Percentiles rank a stretch among this genome's conserved stretches.
Evolutionary conservation across 2,797 vertebrate genomes (phyloP).

Genomic region (Gila robusta): DNA sequence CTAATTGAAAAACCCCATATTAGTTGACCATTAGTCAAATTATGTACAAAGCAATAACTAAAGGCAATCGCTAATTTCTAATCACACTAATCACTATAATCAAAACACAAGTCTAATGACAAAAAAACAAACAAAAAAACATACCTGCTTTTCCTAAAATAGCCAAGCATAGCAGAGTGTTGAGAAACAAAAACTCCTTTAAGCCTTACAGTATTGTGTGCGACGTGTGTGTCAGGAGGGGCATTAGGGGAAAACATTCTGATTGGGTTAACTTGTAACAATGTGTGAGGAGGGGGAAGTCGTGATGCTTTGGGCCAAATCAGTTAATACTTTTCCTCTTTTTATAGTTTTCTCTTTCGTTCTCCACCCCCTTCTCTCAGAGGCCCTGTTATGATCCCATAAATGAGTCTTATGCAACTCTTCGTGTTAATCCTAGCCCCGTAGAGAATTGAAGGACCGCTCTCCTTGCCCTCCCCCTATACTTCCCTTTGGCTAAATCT

Average conservation of each 20-base stretch:
- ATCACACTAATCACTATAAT: neutral
- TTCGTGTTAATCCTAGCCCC: conserved; percentile 24
- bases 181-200: conserved; percentile 34
- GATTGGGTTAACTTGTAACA: conserved; percentile 50
- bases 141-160: conserved; percentile 54
- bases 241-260: conserved; percentile 36
- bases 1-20: neutral
- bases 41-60: neutral
- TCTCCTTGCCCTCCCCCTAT: conserved; percentile 16
- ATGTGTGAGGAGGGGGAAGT: neutral
- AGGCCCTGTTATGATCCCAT: conserved; percentile 33
- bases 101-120: neutral
- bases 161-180: conserved; percentile 34
- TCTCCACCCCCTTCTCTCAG: conserved; percentile 23
- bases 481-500: conserved; percentile 27
- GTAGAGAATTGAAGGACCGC: conserved; percentile 23
- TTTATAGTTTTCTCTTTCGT: neutral
- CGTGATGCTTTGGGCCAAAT: conserved; percentile 34
- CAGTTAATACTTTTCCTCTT: conserved; percentile 9
- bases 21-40: neutral
- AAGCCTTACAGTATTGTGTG: conserved; percentile 38
- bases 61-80: neutral
- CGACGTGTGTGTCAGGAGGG: conserved; percentile 38
- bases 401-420: conserved; percentile 54
- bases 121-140: neutral